Percentiles rank a stretch among this genome's conserved stretches.
These are phyloP conservation scores for Cephus cinctus DNA, from an alignment of 1,140 invertebrate species.

Conservation along the genomic window DNA sequence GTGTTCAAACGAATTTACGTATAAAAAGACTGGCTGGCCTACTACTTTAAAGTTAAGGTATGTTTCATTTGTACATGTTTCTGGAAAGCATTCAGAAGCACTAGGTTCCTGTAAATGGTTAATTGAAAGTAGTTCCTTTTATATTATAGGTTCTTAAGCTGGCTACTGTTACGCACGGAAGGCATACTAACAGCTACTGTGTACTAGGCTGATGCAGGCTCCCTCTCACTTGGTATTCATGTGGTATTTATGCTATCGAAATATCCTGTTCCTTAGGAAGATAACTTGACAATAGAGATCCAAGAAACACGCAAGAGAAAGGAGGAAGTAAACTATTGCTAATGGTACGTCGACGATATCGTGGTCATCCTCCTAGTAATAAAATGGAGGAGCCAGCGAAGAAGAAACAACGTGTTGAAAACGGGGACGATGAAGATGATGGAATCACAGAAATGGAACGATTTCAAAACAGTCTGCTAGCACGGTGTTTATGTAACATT, in stretches of 20 bases:
- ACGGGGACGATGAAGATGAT: slow-evolving; percentile 52
- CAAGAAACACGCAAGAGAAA: slow-evolving; percentile 1
- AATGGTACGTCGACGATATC: slow-evolving; percentile 42
- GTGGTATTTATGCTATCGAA: slow-evolving; percentile 6
- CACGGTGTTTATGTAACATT: slow-evolving; percentile 76
- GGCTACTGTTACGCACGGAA: background rate
- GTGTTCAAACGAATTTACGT: too few species aligned
- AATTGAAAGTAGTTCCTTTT: too few species aligned
- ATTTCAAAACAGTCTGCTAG: slow-evolving; percentile 65
- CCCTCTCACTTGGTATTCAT: background rate
- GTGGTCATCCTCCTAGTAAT: slow-evolving; percentile 31
- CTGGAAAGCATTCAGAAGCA: too few species aligned
- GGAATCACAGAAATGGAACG: slow-evolving; percentile 52
- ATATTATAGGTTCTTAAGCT: background rate
- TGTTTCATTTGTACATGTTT: too few species aligned
- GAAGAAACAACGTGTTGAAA: slow-evolving; percentile 69
- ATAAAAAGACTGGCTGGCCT: too few species aligned
- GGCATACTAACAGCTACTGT: background rate
- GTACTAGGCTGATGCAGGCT: background rate
- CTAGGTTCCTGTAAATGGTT: too few species aligned
- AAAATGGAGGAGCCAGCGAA: slow-evolving; percentile 70
- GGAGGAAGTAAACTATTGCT: slow-evolving; percentile 22
- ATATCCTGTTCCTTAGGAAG: slow-evolving; percentile 13
- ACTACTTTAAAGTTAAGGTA: too few species aligned
- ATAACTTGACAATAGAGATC: slow-evolving; percentile 19